Percentiles rank a stretch among this genome's conserved stretches.
phyloP scores from a whole-genome alignment of 2,113 vertebrate genomes.

The Mirza zaza region DNA sequence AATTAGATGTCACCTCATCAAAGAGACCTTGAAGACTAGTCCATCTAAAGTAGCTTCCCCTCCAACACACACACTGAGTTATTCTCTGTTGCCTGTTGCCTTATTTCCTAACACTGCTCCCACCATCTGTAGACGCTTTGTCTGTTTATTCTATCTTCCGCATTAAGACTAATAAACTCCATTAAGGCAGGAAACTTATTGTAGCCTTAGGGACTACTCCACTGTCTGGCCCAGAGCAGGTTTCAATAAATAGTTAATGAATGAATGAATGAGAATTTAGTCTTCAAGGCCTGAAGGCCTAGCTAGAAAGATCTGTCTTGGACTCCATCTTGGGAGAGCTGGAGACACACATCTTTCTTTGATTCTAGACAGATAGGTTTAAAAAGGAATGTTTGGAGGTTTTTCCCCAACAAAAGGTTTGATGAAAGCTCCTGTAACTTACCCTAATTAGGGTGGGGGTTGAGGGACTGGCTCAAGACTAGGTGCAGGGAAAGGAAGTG shows the following conservation, averaged over 20 bases:
- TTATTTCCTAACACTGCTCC: not conserved
- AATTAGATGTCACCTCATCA: not conserved
- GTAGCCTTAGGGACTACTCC: not conserved
- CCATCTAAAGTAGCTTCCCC: not conserved
- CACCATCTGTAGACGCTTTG: not conserved
- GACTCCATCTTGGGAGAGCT: not conserved
- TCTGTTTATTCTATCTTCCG: not conserved
- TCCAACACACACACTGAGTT: not conserved
- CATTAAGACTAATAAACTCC: constrained; percentile 6
- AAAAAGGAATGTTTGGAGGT: not conserved
- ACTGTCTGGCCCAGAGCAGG: not conserved
- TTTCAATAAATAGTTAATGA: not conserved
- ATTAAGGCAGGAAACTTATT: not conserved
- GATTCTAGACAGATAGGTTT: not conserved
- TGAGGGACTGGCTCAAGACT: not conserved
- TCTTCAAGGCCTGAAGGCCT: not conserved
- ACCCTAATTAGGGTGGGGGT: not conserved
- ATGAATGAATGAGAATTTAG: not conserved
- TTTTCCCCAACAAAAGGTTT: not conserved
- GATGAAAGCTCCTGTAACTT: not conserved
- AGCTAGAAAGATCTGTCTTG: not conserved
- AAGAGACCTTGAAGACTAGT: not conserved
- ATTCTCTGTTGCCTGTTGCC: not conserved
- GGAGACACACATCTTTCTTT: not conserved
- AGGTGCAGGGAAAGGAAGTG: not conserved